Evolutionary conservation across 2,113 vertebrate genomes (phyloP), one percentile per base, ranked within the genome.

Genomic region (Aptenodytes patagonicus): DNA sequence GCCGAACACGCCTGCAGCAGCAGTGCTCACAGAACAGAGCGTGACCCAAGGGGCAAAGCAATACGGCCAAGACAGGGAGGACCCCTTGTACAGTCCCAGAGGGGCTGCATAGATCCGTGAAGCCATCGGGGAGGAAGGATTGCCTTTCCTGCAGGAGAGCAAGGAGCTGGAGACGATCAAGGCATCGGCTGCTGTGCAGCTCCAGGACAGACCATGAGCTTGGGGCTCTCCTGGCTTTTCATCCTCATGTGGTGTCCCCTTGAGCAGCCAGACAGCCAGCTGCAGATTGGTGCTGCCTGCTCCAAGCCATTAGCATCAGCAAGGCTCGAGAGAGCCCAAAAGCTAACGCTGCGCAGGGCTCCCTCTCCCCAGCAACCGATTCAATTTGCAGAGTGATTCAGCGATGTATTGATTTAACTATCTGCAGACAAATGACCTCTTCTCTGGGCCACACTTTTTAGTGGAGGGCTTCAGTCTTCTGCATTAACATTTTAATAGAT

Each of bases 401-500:
- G 95, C 89, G 81, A 78, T 3, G 4, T 75, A 96, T 94, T 46
- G 95, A 96, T 97, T 96, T n/a, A 87, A 90, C 84, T 87, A 75
- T 71, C 91, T 26, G 61, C 87, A 88, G 76, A 94, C 79, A 91
- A 87, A 93, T 11, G 52, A 90, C 91, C 87, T 95, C 79, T 75
- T 42, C 58, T 79, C 68, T n/a, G 44, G 77, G 52, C 42, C 83
- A 40, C 0, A 1, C n/a, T 47, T 87, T 89, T 89, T 32, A 83
- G 69, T 7, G 6, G 51, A 60, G 83, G 83, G 64, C 54, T 87
- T 79, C 34, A 4, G 60, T 17, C 55, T 52, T 60, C 52, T 12
- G 65, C 76, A 65, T 93, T 71, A 83, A 87, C 89, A 52, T 92
- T 93, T 93, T 40, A 94, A 80, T n/a, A 86, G 88, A 93, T 93